Evolutionary conservation across 2,113 vertebrate species (phyloP).

Genomic region (Lepus americanus): DNA sequence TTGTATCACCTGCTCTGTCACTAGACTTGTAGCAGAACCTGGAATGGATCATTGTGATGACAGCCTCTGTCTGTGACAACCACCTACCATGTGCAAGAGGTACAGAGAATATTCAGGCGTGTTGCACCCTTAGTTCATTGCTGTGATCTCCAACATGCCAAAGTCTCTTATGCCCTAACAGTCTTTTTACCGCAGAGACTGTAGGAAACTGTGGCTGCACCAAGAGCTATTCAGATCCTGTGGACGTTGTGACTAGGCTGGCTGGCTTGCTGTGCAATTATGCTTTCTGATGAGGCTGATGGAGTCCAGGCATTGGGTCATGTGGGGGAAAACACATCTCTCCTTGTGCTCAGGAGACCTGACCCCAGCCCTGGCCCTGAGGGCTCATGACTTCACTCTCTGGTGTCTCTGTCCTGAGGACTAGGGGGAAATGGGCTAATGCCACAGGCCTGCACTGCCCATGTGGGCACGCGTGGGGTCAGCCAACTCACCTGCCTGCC

Average conservation of each 20-base stretch:
- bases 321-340: background rate
- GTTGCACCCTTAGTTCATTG: background rate
- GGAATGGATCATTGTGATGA: background rate
- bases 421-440: background rate
- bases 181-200: background rate
- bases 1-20: background rate
- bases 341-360: background rate
- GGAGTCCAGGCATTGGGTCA: background rate
- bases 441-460: background rate
- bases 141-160: rapidly evolving
- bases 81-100: background rate
- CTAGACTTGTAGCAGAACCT: background rate
- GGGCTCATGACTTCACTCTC: background rate
- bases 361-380: background rate
- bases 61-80: background rate
- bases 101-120: background rate
- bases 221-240: background rate
- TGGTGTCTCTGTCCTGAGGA: background rate
- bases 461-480: no score
- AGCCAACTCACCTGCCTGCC: background rate
- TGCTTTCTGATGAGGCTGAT: background rate
- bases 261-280: background rate
- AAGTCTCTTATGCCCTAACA: background rate
- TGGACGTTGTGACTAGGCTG: background rate
- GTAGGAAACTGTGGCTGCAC: no score